Conservation (phyloP, 2,888 invertebrate species). For the Glyphotaelius pellucidus region DNA sequence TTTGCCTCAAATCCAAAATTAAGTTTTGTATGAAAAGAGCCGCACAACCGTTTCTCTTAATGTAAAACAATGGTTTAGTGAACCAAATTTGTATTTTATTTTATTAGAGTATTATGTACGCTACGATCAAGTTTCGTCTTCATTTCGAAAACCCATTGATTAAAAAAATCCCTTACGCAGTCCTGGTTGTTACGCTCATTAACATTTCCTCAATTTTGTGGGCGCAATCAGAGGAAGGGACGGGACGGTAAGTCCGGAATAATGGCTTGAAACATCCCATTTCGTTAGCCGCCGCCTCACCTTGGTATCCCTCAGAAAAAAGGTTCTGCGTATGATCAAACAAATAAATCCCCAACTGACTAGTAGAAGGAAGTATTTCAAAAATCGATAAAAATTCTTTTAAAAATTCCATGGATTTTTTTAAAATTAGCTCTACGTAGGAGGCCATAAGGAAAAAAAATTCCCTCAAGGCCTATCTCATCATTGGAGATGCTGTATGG, state of each 20-base stretch:
- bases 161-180: not conserved
- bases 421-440: not conserved
- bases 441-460: too few species aligned
- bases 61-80: too few species aligned
- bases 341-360: slow-evolving; percentile 29
- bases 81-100: not conserved
- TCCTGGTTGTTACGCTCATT: slow-evolving; percentile 2
- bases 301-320: slow-evolving; percentile 28
- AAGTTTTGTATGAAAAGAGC: too few species aligned
- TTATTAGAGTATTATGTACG: not conserved
- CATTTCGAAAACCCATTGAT: not conserved
- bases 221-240: not conserved
- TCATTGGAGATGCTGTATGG: too few species aligned
- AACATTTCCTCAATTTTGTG: slow-evolving; percentile 17
- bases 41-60: too few species aligned
- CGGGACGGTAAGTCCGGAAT: slow-evolving; percentile 9
- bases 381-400: not conserved
- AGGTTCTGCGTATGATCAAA: slow-evolving; percentile 41
- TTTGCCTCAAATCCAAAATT: too few species aligned
- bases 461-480: too few species aligned
- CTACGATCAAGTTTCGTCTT: not conserved
- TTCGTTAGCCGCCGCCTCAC: slow-evolving; percentile 30
- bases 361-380: not conserved
- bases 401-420: not conserved
- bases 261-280: slow-evolving; percentile 11